Base-by-base conservation (phyloP, 2,797 vertebrate genomes). In the Myripristis jacobus region DNA sequence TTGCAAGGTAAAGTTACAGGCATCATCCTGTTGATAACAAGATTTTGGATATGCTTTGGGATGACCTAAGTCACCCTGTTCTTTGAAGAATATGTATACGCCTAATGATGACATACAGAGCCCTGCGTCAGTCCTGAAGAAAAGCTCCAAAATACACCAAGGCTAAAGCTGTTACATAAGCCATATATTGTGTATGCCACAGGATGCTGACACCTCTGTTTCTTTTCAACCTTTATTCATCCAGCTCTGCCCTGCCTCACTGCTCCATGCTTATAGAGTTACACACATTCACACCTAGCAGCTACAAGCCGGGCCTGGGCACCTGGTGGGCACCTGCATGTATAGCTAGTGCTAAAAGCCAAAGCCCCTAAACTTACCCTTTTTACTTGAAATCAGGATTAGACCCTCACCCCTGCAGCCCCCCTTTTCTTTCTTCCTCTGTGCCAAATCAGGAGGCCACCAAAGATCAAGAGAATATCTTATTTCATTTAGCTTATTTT, bases 321-420 rank as follows among this genome's bases (percentile, higher is more conserved):
- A 60, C 34, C 13, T n/a, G n/a, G n/a, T n/a, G 12, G 10, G 12
- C 36, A 38, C 10, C 11, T 74, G 31, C 51, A 19, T 36, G 41
- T 38, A 82, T 62, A 50, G 46, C 66, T 85, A 61, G 19, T 73
- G 61, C 54, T 63, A 31, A n/a, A 43, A 62, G 53, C 19, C 52
- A 31, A 66, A 62, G 46, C 1, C 61, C 34, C 52, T 44, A 2
- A 61, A 75, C 25, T 31, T 5, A 34, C 36, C 13, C 0, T 43
- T 54, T 62, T 22, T 15, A 48, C 68, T 67, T 41, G 57, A 44
- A 72, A 58, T 50, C 22, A 44, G 13, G 15, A 73, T 73, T 59
- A 61, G 21, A 64, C 73, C 79, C 70, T 38, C 55, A 54, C 63
- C 34, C 4, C 34, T 36, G 38, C 34, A 11, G n/a, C 0, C 6